A percentile compares a stretch with the other conserved stretches of the same genome.
These are phyloP conservation scores for Aviceda subcristata DNA, from an alignment of 2,113 vertebrate species.

Conservation along the genomic window DNA sequence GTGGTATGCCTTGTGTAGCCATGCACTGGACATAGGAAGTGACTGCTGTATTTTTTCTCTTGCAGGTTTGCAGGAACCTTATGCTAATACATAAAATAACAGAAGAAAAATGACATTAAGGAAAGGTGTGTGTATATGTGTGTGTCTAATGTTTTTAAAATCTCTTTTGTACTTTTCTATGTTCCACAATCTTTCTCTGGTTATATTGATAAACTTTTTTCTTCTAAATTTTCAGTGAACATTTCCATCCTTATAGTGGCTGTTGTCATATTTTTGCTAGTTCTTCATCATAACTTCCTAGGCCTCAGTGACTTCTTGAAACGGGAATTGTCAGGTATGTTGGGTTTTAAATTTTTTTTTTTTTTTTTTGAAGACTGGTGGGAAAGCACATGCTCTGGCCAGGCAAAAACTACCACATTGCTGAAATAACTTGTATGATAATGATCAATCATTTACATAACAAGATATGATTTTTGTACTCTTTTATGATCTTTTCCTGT, in stretches of 20 bases:
- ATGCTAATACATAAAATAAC: background rate
- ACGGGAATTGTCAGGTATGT: conserved; percentile 82
- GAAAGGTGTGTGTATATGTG: conserved; percentile 74
- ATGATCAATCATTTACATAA: background rate
- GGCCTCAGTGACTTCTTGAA: conserved; percentile 89
- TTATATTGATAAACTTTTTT: background rate
- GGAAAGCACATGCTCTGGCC: background rate
- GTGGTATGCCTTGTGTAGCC: background rate
- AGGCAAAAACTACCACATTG: background rate
- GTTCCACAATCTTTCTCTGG: background rate
- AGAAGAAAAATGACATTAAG: conserved; percentile 78
- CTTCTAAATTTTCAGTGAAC: conserved; percentile 81
- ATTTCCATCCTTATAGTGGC: conserved; percentile 85
- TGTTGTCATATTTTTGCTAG: conserved; percentile 85
- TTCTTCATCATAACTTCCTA: conserved; percentile 91
- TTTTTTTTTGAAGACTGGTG: background rate
- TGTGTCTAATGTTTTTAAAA: background rate
- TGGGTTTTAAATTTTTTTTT: background rate
- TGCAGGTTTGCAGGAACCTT: conserved; percentile 19
- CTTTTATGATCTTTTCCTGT: background rate
- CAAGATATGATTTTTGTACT: background rate
- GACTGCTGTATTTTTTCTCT: conserved; percentile 2
- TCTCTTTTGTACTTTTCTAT: background rate
- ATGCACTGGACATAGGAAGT: background rate
- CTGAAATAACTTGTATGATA: background rate